Evolutionary conservation across 1,140 invertebrate genomes (phyloP).

Genomic region (Aphelenchoides fujianensis): DNA sequence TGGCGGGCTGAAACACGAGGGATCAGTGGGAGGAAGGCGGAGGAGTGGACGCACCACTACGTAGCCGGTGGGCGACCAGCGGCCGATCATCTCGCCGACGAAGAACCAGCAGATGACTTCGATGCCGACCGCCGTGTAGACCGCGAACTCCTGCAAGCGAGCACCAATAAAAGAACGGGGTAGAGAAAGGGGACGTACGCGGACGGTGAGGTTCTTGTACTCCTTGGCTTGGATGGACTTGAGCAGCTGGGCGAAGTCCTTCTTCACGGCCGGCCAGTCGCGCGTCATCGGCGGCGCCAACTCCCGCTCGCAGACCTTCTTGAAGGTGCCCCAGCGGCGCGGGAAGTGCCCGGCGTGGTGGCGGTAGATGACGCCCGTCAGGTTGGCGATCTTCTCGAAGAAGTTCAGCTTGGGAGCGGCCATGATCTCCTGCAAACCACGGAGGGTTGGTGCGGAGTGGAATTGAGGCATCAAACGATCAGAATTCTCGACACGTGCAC

Average conservation of each 20-base stretch:
- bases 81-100: slow-evolving; percentile 89
- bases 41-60: too few relatives aligned
- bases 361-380: slow-evolving; percentile 55
- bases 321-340: slow-evolving; percentile 70
- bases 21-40: too few relatives aligned
- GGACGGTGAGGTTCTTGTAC: slow-evolving; percentile 80
- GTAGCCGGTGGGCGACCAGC: slow-evolving; percentile 53
- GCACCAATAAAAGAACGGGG: too few relatives aligned
- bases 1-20: too few relatives aligned
- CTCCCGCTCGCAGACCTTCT: slow-evolving; percentile 87
- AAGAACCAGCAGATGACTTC: slow-evolving; percentile 93
- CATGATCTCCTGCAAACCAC: slow-evolving; percentile 38
- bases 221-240: slow-evolving; percentile 71
- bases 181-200: too few relatives aligned
- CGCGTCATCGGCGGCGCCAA: slow-evolving; percentile 78
- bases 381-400: slow-evolving; percentile 58
- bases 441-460: too few relatives aligned
- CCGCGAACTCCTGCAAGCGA: slow-evolving; percentile 73
- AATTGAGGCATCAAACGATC: too few relatives aligned
- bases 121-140: slow-evolving; percentile 80
- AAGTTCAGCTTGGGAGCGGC: slow-evolving; percentile 55
- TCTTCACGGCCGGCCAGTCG: slow-evolving; percentile 78
- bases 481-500: too few relatives aligned
- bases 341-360: slow-evolving; percentile 55
- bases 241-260: slow-evolving; percentile 71